Evolutionary conservation across 2,797 vertebrate species (phyloP), one percentile per base, ranked within the genome.

Genomic region (Tamandua tetradactyla): DNA sequence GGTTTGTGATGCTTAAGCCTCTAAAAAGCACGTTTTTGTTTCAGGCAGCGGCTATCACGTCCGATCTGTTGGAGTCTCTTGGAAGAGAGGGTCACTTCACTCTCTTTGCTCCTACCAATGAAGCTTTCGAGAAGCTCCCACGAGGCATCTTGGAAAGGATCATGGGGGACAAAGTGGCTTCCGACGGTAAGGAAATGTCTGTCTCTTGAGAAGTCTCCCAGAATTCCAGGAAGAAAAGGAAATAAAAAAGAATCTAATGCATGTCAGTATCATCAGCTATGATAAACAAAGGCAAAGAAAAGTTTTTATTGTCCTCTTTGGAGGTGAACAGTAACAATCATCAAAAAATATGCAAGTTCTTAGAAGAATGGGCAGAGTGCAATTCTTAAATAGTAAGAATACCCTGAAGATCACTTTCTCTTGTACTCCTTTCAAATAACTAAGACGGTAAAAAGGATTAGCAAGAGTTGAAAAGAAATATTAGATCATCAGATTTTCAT

Each of bases 51-150:
- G 98, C 98, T 92, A 96, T 98, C 94, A 98, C 97, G 0, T 97
- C 99, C 32, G 99, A 98, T 86, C 92, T 99, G 80, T 7, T 99
- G 97, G 99, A 99, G 44, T 98, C 98, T 86, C 98, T 99, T 91
- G 99, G 99, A 74, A 95, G 98, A 97, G 97, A 98, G 1, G 99
- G 99, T 49, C 99, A 99, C 94, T 99, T 98, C 96, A 99, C 99
- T 15, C 97, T 99, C 42, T 99, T 99, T 96, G 99, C 99, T 92
- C 99, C 99, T 57, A 99, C 99, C 95, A 99, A 99, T 42, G 98
- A 99, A 11, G 99, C 99, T 96, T 99, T 99, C 95, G 98, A 98
- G 30, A 99, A 98, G 87, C 98, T 99, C 94, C 99, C 99, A 82
- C 97, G 97, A 2, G 98, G 98, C 1, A 95, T 99, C 30, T 93